phyloP scores from a whole-genome alignment of 2,113 vertebrate genomes.

The Turdus rufiventris region DNA sequence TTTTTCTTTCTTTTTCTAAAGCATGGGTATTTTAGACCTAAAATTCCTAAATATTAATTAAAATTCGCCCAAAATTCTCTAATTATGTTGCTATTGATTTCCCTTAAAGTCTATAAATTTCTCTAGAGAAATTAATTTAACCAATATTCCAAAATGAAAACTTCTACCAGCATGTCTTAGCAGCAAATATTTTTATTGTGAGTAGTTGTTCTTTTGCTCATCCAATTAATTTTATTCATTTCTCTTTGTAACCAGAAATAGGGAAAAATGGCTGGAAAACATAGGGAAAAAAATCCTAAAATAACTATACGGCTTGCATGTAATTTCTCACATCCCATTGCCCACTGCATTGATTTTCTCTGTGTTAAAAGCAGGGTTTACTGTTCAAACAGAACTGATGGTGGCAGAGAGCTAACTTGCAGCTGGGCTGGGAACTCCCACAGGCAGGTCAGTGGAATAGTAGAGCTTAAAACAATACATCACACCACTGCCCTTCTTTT shows the following conservation, averaged over 20 bases:
- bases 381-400: background rate
- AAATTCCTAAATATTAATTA: background rate
- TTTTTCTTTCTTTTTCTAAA: background rate
- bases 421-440: background rate
- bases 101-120: background rate
- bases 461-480: background rate
- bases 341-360: background rate
- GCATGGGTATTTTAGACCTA: background rate
- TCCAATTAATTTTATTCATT: background rate
- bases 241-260: background rate
- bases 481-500: background rate
- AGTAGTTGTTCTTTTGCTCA: background rate
- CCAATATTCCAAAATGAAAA: background rate
- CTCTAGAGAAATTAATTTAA: background rate
- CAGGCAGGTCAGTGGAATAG: background rate
- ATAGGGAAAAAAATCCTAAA: background rate
- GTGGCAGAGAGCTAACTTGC: background rate
- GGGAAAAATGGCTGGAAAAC: background rate
- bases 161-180: background rate
- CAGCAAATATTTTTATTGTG: background rate
- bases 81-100: background rate
- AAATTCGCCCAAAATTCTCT: background rate
- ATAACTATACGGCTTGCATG: background rate
- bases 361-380: background rate
- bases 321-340: background rate